These are phyloP conservation scores for Eudemis profundana DNA, from an alignment of 2,888 invertebrate genomes.

Conservation along the genomic window DNA sequence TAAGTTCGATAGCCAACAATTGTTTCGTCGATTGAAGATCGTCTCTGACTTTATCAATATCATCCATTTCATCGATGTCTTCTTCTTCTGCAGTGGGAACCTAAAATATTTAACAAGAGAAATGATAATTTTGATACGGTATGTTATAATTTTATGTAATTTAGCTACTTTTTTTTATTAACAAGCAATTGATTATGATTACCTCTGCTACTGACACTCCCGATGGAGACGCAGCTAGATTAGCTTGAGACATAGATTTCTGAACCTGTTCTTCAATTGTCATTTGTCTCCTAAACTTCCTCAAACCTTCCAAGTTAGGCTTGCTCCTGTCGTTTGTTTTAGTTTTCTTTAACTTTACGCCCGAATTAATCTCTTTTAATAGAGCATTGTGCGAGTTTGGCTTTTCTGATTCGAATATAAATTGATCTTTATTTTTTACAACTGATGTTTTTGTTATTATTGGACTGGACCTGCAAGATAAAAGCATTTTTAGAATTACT, in stretches of 20 bases:
- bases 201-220: constrained; percentile 71
- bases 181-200: constrained; percentile 47
- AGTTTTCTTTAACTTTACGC: constrained; percentile 90
- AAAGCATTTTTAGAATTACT: background rate
- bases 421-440: constrained; percentile 91
- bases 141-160: background rate
- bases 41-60: constrained; percentile 95
- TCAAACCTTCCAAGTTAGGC: constrained; percentile 92
- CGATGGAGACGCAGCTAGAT: constrained; percentile 83
- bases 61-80: constrained; percentile 94
- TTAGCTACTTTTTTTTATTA: constrained; percentile 1
- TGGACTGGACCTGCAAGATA: constrained; percentile 83
- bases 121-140: background rate
- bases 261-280: constrained; percentile 96
- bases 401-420: constrained; percentile 95
- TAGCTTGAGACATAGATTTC: constrained; percentile 90
- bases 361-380: constrained; percentile 92
- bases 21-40: constrained; percentile 97
- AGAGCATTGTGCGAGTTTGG: constrained; percentile 91
- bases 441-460: constrained; percentile 85
- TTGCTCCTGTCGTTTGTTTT: constrained; percentile 94
- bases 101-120: constrained; percentile 48
- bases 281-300: constrained; percentile 95
- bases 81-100: constrained; percentile 83
- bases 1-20: constrained; percentile 93